Evolutionary conservation across 2,113 vertebrate genomes (phyloP), one percentile per base, ranked within the genome.

Genomic region (Puma concolor): DNA sequence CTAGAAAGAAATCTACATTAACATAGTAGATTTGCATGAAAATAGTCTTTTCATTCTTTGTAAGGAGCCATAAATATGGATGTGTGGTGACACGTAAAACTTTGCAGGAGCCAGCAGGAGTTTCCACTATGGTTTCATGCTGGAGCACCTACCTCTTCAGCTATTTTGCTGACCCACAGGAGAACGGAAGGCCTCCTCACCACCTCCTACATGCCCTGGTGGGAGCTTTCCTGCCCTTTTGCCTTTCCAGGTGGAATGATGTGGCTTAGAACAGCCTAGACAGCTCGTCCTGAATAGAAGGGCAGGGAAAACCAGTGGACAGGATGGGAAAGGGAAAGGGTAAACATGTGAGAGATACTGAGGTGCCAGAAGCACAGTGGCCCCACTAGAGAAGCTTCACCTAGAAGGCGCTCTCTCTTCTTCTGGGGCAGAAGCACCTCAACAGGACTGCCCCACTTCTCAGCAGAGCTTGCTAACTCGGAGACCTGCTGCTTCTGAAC

Each of bases 191-290:
- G 72, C 52, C 74, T 77, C 31, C 41, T 31, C 25, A 67, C 81
- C 77, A 85, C 82, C 92, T 95, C 60, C 44, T 77, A 88, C 66
- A 31, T 67, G 41, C 63, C 17, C 84, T 36, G 72, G 29, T 5
- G 38, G 72, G 87, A 72, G 44, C 44, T 85, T 91, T 93, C 95
- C 96, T 93, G 95, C 60, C 48, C 36, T 96, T 81, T 84, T 91
- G 54, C 29, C 72, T 19, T 76, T 96, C 88, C 7, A 17, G 85
- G 95, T 81, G 63, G 81, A 90, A 85, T 29, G 60, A 69, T 11
- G 67, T 36, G 84, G 85, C 76, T 57, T 12, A 7, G 92, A 54
- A 96, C 12, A 50, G 54, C 36, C 0, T 7, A 57, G 64, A 74
- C 16, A 63, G 77, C 36, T 66, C 0, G 5, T 31, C 57, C 64